Conservation (phyloP, 2,888 invertebrate genomes). For the Chaitophorus viminalis region DNA sequence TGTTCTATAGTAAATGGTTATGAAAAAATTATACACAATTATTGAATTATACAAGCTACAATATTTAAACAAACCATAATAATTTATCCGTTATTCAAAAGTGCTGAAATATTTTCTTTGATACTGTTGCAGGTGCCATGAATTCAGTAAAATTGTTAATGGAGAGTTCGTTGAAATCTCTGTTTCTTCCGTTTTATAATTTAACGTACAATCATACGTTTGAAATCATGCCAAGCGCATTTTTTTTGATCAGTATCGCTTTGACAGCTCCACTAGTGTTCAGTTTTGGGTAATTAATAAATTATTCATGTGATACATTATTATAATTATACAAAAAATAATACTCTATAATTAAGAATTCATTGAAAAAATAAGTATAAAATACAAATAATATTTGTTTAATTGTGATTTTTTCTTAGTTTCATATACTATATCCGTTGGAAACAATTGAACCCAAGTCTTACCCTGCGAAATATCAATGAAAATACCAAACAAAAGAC, state of each 20-base stretch:
- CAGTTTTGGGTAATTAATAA: slow-evolving; percentile 39
- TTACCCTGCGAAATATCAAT: not conserved
- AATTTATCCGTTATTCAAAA: too few species aligned
- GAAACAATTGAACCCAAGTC: not conserved
- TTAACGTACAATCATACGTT: slow-evolving; percentile 59
- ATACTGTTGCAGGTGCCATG: slow-evolving; percentile 20
- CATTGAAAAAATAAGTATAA: not conserved
- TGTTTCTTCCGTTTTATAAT: slow-evolving; percentile 60
- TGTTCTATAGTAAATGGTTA: not conserved
- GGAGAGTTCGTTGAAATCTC: slow-evolving; percentile 21
- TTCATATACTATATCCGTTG: slow-evolving; percentile 12
- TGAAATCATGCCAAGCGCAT: slow-evolving; percentile 58
- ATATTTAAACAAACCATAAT: not conserved
- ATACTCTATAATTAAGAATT: not conserved
- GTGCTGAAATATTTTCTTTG: not conserved
- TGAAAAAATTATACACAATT: not conserved
- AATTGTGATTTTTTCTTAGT: not conserved
- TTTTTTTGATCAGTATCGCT: slow-evolving; percentile 54
- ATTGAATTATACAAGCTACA: not conserved
- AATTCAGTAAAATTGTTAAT: slow-evolving; percentile 36
- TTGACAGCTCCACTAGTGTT: slow-evolving; percentile 40
- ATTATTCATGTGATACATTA: not conserved
- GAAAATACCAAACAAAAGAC: not conserved
- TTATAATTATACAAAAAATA: not conserved
- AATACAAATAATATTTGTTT: not conserved